Evolutionary conservation across 2,888 invertebrate species (phyloP).

Genomic region (Heliconius hortense): DNA sequence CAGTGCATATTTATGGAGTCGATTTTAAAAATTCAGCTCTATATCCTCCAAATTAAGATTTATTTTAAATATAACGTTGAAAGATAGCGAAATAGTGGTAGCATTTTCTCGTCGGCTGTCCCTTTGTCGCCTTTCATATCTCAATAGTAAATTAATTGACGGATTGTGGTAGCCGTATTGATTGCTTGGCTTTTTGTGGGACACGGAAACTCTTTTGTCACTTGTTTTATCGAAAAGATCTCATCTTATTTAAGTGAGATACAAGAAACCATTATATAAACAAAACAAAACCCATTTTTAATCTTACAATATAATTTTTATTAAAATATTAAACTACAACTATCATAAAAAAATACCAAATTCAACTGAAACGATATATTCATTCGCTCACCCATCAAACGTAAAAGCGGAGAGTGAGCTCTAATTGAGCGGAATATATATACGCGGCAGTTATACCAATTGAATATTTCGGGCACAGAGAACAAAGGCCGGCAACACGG

Average conservation of each 20-base stretch:
- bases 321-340: neutral
- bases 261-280: slow-evolving; percentile 38
- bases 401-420: slow-evolving; percentile 15
- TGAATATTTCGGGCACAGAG: slow-evolving; percentile 69
- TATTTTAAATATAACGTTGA: slow-evolving; percentile 43
- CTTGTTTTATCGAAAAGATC: slow-evolving; percentile 54
- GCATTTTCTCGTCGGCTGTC: slow-evolving; percentile 58
- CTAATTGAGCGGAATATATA: slow-evolving; percentile 37
- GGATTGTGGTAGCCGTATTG: slow-evolving; percentile 69
- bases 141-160: slow-evolving; percentile 72
- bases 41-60: slow-evolving; percentile 49
- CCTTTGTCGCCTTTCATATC: slow-evolving; percentile 74
- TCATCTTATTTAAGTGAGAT: slow-evolving; percentile 45
- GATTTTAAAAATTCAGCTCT: slow-evolving; percentile 48
- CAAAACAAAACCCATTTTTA: slow-evolving; percentile 14
- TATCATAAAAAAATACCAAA: neutral
- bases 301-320: slow-evolving; percentile 9
- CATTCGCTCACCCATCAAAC: slow-evolving; percentile 1
- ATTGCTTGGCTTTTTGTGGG: slow-evolving; percentile 67
- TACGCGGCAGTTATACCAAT: slow-evolving; percentile 61
- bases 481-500: slow-evolving; percentile 79
- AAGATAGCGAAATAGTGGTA: slow-evolving; percentile 52
- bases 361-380: slow-evolving; percentile 3
- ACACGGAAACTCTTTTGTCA: slow-evolving; percentile 66
- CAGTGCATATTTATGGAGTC: slow-evolving; percentile 52